Conservation (phyloP, 2,113 vertebrate species). For the Shinisaurus crocodilurus region DNA sequence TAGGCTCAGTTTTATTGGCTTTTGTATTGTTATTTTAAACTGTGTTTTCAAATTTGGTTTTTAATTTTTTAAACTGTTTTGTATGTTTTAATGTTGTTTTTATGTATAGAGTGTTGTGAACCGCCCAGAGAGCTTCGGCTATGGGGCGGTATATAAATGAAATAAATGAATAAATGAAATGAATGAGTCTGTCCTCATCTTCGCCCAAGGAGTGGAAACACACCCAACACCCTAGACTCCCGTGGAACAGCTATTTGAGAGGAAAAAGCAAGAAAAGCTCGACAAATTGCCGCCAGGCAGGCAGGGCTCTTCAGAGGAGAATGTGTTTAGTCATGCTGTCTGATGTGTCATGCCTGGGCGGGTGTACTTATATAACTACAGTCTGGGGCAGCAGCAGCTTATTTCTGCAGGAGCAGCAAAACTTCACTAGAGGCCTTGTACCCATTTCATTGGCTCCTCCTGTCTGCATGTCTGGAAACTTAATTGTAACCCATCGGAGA, state of each 20-base stretch:
- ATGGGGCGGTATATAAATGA: too few species aligned
- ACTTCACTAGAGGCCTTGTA: neutral
- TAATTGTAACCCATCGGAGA: neutral
- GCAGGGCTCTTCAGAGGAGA: neutral
- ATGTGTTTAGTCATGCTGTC: neutral
- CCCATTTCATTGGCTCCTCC: neutral
- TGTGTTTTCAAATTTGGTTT: too few species aligned
- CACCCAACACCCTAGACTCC: constrained; percentile 38
- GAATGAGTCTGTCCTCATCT: constrained; percentile 4
- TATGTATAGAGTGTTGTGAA: too few species aligned
- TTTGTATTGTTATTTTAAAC: too few species aligned
- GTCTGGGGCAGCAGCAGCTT: neutral
- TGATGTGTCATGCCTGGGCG: neutral
- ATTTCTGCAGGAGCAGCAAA: neutral
- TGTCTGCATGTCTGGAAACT: neutral
- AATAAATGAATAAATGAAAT: too few species aligned
- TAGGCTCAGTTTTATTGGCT: too few species aligned
- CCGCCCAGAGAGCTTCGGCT: too few species aligned
- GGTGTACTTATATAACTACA: neutral
- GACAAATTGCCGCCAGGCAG: neutral
- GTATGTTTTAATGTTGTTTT: too few species aligned
- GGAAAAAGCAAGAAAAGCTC: constrained; percentile 46
- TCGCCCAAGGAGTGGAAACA: constrained; percentile 36
- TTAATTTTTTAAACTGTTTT: too few species aligned
- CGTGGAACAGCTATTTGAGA: constrained; percentile 34